Percentiles rank a stretch among this genome's conserved stretches.
Conservation (phyloP, 2,797 vertebrate species). For the Hyperoplus lanceolatus region DNA sequence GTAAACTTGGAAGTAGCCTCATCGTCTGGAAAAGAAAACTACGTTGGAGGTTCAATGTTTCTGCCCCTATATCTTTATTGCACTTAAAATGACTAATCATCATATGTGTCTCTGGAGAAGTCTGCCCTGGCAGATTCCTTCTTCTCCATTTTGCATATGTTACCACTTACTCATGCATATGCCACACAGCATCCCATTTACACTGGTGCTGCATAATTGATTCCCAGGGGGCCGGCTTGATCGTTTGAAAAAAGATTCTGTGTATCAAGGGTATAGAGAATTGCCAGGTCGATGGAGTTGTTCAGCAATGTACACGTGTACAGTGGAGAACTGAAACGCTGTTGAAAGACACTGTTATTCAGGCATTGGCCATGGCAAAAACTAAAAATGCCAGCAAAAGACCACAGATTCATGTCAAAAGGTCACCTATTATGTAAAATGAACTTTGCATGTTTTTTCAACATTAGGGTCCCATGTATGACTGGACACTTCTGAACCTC, state of each 20-base stretch:
- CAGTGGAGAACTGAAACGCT: too few species aligned
- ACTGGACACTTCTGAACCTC: too few species aligned
- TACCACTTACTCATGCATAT: not conserved
- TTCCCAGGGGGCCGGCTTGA: constrained; percentile 4
- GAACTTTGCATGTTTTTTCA: too few species aligned
- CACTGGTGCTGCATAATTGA: not conserved
- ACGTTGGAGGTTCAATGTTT: not conserved
- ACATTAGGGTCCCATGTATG: too few species aligned
- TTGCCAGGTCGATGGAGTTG: not conserved
- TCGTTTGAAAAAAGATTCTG: not conserved
- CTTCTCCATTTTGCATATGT: constrained; percentile 3
- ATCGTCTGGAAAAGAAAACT: not conserved
- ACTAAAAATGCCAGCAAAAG: too few species aligned
- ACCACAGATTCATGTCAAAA: too few species aligned
- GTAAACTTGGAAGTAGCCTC: not conserved
- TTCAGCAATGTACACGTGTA: too few species aligned
- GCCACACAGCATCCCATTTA: not conserved
- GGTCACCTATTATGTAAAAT: too few species aligned
- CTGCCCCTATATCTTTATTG: not conserved
- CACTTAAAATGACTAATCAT: not conserved
- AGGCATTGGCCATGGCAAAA: too few species aligned
- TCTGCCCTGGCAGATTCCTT: too few species aligned
- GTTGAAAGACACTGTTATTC: too few species aligned
- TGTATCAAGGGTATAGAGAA: not conserved
- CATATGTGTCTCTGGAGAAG: not conserved